Evolutionary conservation across 1,140 invertebrate genomes (phyloP), one percentile per base, ranked within the genome.

Genomic region (Halictus rubicundus): DNA sequence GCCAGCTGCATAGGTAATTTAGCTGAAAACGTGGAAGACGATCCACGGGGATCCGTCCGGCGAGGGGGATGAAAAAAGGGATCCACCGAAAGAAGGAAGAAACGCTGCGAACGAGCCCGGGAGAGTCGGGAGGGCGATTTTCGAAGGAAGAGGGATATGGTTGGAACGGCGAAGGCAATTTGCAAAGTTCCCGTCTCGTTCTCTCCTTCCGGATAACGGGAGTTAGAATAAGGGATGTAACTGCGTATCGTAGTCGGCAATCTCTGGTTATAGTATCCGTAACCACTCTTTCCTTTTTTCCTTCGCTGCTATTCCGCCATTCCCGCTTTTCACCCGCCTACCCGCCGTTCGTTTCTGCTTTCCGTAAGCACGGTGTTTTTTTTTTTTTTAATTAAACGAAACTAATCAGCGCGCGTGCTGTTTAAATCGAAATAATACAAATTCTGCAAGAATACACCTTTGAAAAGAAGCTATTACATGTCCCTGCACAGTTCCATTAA

Each of bases 141-240:
- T 39, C 68, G 74, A 68, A 57, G 64, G 59, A 46, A 23, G 71
- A 65, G 52, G 25, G 32, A 60, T 69, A 65, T 27, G 14, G 25
- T n/a, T 39, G 46, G 70, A 68, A 46, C 63, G 37, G 72, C 52
- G 46, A 46, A 78, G 54, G 82, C 82, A 85, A 85, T 85, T 84
- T 85, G 83, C 83, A 84, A 84, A 65, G 39, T 81, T 85, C 60
- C 57, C 69, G 52, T 78, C 78, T 84, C 52, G 1, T 61, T 80
- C 49, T 32, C 65, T 14, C 54, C n/a, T 32, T 7, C 19, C 46
- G 46, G 65, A 12, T 64, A 83, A 74, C 70, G 52, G 42, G 39
- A 52, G 72, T 16, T 32, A 27, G 65, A 27, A 71, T n/a, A 63
- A 37, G 49, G 68, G 49, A 72, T 71, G 71, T 46, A 54, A 27